Evolutionary conservation across 2,113 vertebrate genomes (phyloP).

Genomic region (Talpa occidentalis): DNA sequence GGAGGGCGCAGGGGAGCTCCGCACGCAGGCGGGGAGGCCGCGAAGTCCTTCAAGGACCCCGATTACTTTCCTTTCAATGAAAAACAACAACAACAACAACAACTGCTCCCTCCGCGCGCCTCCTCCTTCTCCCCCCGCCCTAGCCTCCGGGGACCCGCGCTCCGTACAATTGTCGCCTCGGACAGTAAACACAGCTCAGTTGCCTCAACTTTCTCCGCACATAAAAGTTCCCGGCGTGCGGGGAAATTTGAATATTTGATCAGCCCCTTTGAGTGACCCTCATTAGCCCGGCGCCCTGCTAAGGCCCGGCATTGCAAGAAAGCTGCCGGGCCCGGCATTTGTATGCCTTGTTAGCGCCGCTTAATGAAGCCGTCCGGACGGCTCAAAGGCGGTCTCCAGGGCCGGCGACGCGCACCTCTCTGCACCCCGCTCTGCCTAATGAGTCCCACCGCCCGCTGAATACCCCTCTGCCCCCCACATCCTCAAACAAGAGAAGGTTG

Average conservation of each 20-base stretch:
- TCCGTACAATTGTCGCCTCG: conserved; percentile 71
- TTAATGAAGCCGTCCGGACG: conserved; percentile 97
- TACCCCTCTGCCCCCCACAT: conserved; percentile 80
- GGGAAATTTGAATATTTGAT: conserved; percentile 89
- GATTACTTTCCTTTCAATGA: conserved; percentile 76
- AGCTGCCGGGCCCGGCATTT: conserved; percentile 98
- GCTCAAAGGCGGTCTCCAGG: conserved; percentile 94
- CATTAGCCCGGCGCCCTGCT: conserved; percentile 99
- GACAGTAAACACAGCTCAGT: conserved; percentile 84
- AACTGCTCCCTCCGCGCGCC: conserved; percentile 63
- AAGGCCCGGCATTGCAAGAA: conserved; percentile 94
- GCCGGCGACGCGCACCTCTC: conserved; percentile 96
- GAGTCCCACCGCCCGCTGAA: conserved; percentile 90
- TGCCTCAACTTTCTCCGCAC: conserved; percentile 86
- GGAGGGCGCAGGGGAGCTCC: conserved; percentile 65
- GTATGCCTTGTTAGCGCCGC: conserved; percentile 99
- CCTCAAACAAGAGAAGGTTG: conserved; percentile 74
- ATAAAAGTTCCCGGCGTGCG: conserved; percentile 86
- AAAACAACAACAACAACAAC: conserved; percentile 80
- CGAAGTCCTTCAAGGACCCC: conserved; percentile 70
- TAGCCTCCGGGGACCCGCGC: conserved; percentile 67
- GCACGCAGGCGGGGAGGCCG: conserved; percentile 55
- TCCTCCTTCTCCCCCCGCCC: not conserved
- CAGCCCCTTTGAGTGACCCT: conserved; percentile 95
- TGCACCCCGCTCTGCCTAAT: conserved; percentile 99